phyloP scores from a whole-genome alignment of 1,140 invertebrate genomes.

The Hetaerina americana region DNA sequence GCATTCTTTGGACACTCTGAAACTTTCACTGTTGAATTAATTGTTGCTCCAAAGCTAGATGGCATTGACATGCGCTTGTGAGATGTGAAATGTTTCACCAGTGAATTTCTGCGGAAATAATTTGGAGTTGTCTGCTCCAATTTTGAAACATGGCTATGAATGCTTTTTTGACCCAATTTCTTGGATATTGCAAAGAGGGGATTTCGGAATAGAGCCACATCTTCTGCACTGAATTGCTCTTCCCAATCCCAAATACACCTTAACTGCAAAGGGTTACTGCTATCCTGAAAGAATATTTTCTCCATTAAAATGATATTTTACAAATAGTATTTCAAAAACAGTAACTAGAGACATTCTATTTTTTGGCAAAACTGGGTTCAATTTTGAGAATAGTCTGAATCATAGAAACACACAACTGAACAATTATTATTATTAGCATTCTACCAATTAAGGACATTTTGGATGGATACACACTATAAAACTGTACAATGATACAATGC shows the following conservation, averaged over 20 bases:
- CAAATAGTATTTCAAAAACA: no score
- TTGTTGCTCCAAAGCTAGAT: neutral
- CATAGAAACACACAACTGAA: no score
- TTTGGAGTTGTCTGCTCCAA: no score
- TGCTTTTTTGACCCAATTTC: neutral
- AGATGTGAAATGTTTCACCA: neutral
- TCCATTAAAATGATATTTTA: no score
- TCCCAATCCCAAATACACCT: constrained; percentile 74
- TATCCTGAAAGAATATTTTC: constrained; percentile 28
- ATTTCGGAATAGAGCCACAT: constrained; percentile 64
- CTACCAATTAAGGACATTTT: no score
- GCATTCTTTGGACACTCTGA: constrained; percentile 8
- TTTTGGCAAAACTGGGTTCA: no score
- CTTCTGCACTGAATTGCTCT: constrained; percentile 59
- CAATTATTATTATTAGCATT: no score
- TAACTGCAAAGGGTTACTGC: constrained; percentile 40
- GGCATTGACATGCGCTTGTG: neutral
- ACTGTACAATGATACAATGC: no score
- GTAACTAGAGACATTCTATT: no score
- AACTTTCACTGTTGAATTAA: constrained; percentile 13
- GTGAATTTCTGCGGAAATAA: neutral
- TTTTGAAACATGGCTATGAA: no score
- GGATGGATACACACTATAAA: no score
- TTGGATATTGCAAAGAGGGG: constrained; percentile 43
- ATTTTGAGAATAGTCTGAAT: no score